A percentile compares a stretch with the other conserved stretches of the same genome.
Evolutionary conservation across 2,888 invertebrate genomes (phyloP).

Genomic region (Nomada ruficornis): DNA sequence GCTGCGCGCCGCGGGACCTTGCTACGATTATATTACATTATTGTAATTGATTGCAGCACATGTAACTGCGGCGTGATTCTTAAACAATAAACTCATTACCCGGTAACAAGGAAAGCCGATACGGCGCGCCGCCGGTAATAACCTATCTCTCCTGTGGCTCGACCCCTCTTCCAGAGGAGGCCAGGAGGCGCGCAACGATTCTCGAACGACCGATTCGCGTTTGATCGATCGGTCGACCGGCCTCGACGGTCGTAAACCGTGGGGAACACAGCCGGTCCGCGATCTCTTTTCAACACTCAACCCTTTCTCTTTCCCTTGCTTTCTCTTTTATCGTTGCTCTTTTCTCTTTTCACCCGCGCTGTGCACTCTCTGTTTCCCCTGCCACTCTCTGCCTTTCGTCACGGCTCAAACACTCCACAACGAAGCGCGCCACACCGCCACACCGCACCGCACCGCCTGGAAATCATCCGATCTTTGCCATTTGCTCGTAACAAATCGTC

Average conservation of each 20-base stretch:
- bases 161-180: conserved; percentile 46
- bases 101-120: conserved; percentile 72
- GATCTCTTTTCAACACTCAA: conserved; percentile 10
- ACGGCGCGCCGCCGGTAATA: conserved; percentile 72
- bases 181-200: conserved; percentile 56
- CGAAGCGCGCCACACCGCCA: conserved; percentile 35
- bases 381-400: conserved; percentile 18
- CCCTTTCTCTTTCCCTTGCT: conserved; percentile 37
- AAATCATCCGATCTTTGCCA: conserved; percentile 71
- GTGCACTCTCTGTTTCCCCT: conserved; percentile 9
- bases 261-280: conserved; percentile 45
- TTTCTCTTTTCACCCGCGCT: conserved; percentile 11
- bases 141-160: conserved; percentile 65
- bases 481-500: conserved; percentile 73
- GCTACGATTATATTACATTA: conserved; percentile 81
- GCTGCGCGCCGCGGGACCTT: conserved; percentile 65
- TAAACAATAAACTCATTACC: conserved; percentile 81
- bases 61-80: conserved; percentile 76
- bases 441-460: conserved; percentile 21
- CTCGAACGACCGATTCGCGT: conserved; percentile 68
- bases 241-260: conserved; percentile 63
- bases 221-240: conserved; percentile 70
- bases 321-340: neutral
- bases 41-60: conserved; percentile 80
- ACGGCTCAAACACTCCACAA: conserved; percentile 51